Conservation (phyloP, 2,888 invertebrate genomes). For the Rhimphoctona megacephalus region DNA sequence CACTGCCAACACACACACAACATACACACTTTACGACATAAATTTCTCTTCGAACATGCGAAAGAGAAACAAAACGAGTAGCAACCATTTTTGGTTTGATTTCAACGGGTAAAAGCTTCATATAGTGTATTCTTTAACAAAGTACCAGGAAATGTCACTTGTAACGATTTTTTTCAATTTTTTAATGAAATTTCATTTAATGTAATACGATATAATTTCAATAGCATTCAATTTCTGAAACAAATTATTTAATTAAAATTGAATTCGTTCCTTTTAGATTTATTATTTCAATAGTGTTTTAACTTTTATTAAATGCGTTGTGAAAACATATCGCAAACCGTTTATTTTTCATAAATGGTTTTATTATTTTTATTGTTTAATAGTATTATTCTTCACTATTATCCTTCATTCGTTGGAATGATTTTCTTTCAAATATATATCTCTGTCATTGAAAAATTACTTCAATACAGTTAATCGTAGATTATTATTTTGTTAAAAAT, state of each 20-base stretch:
- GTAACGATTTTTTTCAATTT: constrained; percentile 50
- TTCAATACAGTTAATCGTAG: background rate
- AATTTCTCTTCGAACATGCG: constrained; percentile 42
- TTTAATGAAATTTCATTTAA: background rate
- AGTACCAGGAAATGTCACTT: background rate
- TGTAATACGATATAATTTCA: background rate
- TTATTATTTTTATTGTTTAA: background rate
- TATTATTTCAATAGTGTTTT: too few relatives aligned
- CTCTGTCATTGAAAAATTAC: background rate
- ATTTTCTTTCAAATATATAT: background rate
- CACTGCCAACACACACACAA: constrained; percentile 40
- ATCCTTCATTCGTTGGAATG: background rate
- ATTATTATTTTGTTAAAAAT: background rate
- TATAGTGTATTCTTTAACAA: constrained; percentile 9
- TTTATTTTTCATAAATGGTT: background rate
- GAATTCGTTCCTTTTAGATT: background rate
- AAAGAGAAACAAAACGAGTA: constrained; percentile 11
- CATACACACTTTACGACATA: constrained; percentile 50
- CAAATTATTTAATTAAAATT: background rate
- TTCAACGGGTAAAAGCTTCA: constrained; percentile 28
- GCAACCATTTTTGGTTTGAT: constrained; percentile 42
- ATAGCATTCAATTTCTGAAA: background rate
- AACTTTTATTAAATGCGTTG: too few relatives aligned
- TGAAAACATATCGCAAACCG: too few relatives aligned
- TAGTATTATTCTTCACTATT: background rate